Evolutionary conservation across 2,888 invertebrate species (phyloP), one percentile per base, ranked within the genome.

Genomic region (Epinotia brunnichana): DNA sequence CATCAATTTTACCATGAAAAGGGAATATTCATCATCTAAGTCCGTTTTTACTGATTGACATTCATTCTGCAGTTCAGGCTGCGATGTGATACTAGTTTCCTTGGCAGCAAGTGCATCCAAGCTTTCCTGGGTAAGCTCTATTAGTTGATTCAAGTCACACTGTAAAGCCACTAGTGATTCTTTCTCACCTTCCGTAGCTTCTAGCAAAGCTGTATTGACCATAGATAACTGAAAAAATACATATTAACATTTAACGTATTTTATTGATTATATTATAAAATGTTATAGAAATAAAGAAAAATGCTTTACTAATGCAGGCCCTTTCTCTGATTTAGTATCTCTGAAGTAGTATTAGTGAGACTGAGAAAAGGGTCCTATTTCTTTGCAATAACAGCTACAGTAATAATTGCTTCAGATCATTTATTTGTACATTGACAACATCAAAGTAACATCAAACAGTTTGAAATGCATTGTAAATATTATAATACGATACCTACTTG

Each of bases 101-200:
- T 81, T 77, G 67, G 76, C 56, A 74, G 70, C 73, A 35, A 90
- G 74, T 60, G 88, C 83, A 73, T 90, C 87, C 69, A 95, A 82
- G 77, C 94, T 95, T 82, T 96, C 95, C 81, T 94, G 91, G 0
- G 96, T 96, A 53, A 97, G 87, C n/a, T 94, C 91, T 67, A 97
- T 94, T 0, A 97, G 90, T 84, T 96, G 95, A 76, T 94, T 87
- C 56, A 97, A 90, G 81, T 96, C 95, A 24, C 94, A 92, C 80
- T 95, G 94, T 13, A 97, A 87, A 59, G 94, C 92, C 63, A 94
- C 75, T 24, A 96, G 87, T 39, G 95, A 95, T 61, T 94, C 91
- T 76, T 95, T 94, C 1, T 90, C 87, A 21, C 89, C 91, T 74
- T 92, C 87, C 17, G 89, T 80, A 13, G 92, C 89, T 19, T 82